Percentiles rank a stretch among this genome's conserved stretches.
Conservation (phyloP, 2,113 vertebrate species). For the Pampusana beccarii region DNA sequence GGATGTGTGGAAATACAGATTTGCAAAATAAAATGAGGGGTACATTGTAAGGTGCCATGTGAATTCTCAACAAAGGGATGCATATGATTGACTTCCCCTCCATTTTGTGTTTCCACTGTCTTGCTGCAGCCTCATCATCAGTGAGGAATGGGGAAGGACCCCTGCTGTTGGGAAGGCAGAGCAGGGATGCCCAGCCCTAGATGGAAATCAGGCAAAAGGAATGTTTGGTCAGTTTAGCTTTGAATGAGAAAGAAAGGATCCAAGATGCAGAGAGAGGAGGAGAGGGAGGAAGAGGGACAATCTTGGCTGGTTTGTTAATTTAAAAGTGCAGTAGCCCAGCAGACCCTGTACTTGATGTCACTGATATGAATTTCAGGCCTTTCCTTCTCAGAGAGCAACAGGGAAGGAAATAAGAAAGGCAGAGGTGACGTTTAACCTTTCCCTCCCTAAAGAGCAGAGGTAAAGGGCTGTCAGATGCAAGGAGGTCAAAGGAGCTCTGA, state of each 20-base stretch:
- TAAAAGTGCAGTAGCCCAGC: neutral
- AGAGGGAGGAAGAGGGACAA: neutral
- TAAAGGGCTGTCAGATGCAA: conserved; percentile 10
- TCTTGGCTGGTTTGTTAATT: neutral
- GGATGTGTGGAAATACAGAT: rapidly evolving
- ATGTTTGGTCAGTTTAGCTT: neutral
- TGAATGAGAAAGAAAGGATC: neutral
- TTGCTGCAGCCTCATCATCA: neutral
- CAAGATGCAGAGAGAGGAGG: neutral
- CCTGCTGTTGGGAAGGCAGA: neutral
- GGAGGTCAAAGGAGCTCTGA: neutral
- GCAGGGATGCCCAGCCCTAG: neutral
- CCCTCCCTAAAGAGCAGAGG: conserved; percentile 21
- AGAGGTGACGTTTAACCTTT: conserved; percentile 40
- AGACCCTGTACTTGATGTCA: neutral
- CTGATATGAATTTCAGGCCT: neutral
- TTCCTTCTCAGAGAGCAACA: conserved; percentile 19
- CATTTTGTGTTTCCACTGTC: neutral
- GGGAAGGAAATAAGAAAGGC: conserved; percentile 28
- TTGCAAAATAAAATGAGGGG: neutral
- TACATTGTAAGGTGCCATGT: neutral
- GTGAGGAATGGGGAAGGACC: neutral
- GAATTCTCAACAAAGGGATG: neutral
- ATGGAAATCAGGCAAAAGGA: neutral
- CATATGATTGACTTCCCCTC: neutral